Evolutionary conservation across 2,888 invertebrate species (phyloP).

Genomic region (Pilophorus perplexus): DNA sequence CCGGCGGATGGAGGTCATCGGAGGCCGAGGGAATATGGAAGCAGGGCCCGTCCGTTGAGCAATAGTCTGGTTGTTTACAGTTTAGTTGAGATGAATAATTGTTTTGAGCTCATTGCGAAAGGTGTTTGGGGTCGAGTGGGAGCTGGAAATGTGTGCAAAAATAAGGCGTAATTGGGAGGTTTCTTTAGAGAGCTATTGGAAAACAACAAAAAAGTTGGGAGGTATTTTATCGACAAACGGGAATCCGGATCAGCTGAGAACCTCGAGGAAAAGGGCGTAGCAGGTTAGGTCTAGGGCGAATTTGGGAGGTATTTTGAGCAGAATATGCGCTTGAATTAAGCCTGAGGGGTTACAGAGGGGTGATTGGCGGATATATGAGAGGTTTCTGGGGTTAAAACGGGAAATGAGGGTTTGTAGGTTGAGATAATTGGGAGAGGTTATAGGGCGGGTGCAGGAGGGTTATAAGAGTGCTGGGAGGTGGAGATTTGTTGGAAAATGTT

Average conservation of each 20-base stretch:
- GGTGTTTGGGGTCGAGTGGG: too few species aligned
- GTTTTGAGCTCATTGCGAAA: too few species aligned
- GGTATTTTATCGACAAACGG: slow-evolving; percentile 28
- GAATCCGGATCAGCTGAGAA: slow-evolving; percentile 24
- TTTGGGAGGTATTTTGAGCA: neutral
- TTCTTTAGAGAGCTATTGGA: too few species aligned
- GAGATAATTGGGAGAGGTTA: slow-evolving; percentile 13
- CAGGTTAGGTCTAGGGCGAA: neutral
- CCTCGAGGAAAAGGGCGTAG: slow-evolving; percentile 18
- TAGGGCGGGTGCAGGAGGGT: slow-evolving; percentile 12
- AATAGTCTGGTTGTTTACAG: too few species aligned
- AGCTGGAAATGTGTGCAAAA: too few species aligned
- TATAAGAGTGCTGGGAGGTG: neutral
- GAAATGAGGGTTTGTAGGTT: neutral
- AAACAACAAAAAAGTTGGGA: too few species aligned
- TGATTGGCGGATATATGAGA: neutral
- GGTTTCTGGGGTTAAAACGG: neutral
- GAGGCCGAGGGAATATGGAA: too few species aligned
- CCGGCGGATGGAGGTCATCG: too few species aligned
- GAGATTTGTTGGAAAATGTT: neutral
- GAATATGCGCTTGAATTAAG: neutral
- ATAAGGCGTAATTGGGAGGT: too few species aligned
- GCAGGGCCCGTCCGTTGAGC: too few species aligned
- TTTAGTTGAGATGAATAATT: too few species aligned
- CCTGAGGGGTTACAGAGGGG: neutral